These are phyloP conservation scores for Eptesicus fuscus DNA, from an alignment of 2,113 vertebrate genomes.

Conservation along the genomic window DNA sequence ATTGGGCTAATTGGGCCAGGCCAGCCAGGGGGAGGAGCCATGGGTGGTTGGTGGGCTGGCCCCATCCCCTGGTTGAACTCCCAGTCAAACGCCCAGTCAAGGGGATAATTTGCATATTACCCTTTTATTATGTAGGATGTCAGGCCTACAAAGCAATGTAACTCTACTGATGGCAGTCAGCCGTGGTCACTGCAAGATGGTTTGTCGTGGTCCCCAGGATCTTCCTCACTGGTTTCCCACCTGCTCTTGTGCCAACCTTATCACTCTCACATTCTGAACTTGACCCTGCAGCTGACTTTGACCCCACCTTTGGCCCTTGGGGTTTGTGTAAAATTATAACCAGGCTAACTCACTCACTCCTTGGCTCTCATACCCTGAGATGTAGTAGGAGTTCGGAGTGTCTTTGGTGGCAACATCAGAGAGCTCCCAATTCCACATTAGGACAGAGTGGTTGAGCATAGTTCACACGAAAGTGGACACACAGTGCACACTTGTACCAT, in stretches of 20 bases:
- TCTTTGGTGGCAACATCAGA: background rate
- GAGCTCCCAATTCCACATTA: background rate
- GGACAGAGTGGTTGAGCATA: background rate
- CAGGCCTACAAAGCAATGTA: background rate
- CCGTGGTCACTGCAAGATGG: background rate
- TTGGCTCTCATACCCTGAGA: background rate
- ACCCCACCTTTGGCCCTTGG: background rate
- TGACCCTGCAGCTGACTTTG: background rate
- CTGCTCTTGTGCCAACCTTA: background rate
- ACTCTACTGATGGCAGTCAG: background rate
- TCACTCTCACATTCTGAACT: background rate
- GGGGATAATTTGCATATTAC: too few species aligned
- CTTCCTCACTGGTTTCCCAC: background rate
- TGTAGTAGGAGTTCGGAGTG: background rate
- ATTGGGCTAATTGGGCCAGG: too few species aligned
- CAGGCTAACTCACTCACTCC: background rate
- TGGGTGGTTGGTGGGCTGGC: too few species aligned
- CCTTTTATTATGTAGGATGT: background rate
- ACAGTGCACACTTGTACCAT: background rate
- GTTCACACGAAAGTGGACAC: background rate
- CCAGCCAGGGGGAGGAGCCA: too few species aligned
- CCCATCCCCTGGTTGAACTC: too few species aligned
- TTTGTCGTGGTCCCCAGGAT: background rate
- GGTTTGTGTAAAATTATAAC: background rate
- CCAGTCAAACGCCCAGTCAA: too few species aligned